Base-by-base conservation (phyloP, 2,113 vertebrate genomes). In the Murina feae region DNA sequence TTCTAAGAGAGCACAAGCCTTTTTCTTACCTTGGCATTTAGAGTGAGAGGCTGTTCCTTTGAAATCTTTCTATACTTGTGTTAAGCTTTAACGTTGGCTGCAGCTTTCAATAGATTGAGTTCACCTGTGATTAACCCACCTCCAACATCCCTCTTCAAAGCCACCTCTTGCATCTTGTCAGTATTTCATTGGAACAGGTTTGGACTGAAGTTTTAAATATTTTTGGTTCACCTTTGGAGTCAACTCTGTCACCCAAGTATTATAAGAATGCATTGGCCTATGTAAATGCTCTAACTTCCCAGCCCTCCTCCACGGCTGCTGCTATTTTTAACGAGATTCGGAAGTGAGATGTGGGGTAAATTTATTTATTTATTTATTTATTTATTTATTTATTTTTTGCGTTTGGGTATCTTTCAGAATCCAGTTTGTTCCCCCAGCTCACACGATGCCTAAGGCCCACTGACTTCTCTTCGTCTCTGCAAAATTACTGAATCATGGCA, bases 351-450 rank as follows among this genome's bases (percentile, higher is more conserved):
- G 12, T 89, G 6, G 37, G 17, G 9, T 49, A 76, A 76, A 20
- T 47, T 47, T 14, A 20, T 69, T 69, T 35, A 20, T 66, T 92
- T n/a, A n/a, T 47, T 53, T 53, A 20, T 53, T 55, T 55, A 18
- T 53, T 23, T 51, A 18, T 23, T 11, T 6, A 0, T 63, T 13
- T 10, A 0, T 60, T 35, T 68, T 72, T 42, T 94, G 66, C 16
- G 28, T 91, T 83, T 89, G 9, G 7, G 4, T 88, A 3, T 89
- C 65, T 96, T 91, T 95, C 91, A 96, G 79, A 86, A 11, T 79
- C 51, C 23, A 28, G 37, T 85, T 81, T 91, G 21, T 81, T 75
- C 30, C 10, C 47, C 13, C 25, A 81, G 44, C 23, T 72, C 30
- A 51, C 23, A 13, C 3, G 58, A 84, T 1, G 11, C 32, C 42